Conservation (phyloP, 2,113 vertebrate genomes). For the Anoplopoma fimbria region DNA sequence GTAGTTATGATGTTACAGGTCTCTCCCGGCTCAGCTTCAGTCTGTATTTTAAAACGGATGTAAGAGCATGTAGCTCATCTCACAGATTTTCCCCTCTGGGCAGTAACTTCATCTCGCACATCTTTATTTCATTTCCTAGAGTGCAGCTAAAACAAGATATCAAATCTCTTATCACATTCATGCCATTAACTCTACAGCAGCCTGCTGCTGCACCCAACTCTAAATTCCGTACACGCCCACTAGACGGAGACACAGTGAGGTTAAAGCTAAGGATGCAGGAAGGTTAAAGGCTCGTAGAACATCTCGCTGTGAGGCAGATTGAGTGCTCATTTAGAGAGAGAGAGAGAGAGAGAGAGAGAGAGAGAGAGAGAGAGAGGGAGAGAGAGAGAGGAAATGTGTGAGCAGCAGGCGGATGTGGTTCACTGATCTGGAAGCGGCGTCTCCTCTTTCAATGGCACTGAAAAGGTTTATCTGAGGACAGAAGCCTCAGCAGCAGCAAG, state of each 20-base stretch:
- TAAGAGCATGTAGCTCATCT: not conserved
- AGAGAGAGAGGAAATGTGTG: slow-evolving; percentile 30
- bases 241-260: slow-evolving; percentile 52
- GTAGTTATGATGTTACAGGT: too few species aligned
- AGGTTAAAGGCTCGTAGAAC: not conserved
- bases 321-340: slow-evolving; percentile 10
- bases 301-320: slow-evolving; percentile 31
- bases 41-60: not conserved
- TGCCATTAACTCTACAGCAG: slow-evolving; percentile 11
- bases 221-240: slow-evolving; percentile 45
- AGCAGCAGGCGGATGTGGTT: slow-evolving; percentile 52
- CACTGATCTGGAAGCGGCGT: slow-evolving; percentile 57
- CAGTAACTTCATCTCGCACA: slow-evolving; percentile 1
- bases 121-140: slow-evolving; percentile 48
- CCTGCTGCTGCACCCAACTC: not conserved
- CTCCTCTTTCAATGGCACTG: slow-evolving; percentile 25
- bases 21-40: not conserved
- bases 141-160: slow-evolving; percentile 37
- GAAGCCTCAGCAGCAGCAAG: not conserved
- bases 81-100: not conserved
- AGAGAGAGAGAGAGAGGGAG: not conserved
- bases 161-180: slow-evolving; percentile 24
- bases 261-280: not conserved
- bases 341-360: too few species aligned
- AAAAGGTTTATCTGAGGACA: slow-evolving; percentile 70